Evolutionary conservation across 2,113 vertebrate species (phyloP), one percentile per base, ranked within the genome.

Genomic region (Hypocryptadius cinnamomeus): DNA sequence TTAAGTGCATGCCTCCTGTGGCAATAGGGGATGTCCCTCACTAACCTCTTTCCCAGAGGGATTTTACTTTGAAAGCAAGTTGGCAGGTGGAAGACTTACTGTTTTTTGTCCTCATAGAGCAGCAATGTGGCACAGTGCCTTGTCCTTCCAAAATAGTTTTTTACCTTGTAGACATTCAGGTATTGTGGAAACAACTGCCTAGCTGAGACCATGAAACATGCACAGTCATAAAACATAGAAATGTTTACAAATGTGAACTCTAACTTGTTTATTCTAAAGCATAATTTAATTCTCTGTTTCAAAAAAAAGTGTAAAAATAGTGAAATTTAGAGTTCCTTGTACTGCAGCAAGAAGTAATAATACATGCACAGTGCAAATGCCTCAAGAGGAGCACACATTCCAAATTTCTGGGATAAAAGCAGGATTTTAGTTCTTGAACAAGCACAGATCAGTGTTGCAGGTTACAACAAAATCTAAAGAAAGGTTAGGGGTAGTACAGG

Each of bases 311-410:
- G 8, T 17, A 28, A 85, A 89, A 84, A 56, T 3, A 66, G 39
- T 50, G 18, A 44, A 60, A 68, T 82, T 39, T 24, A 31, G 17
- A 31, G 4, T 37, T 57, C 15, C 20, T 57, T 54, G 33, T 21
- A 18, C 22, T 37, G 18, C 13, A 82, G n/a, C 24, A 72, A 71
- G 35, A 68, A 57, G 2, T 25, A 73, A 39, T 25, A 73, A 53
- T 0, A 1, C 15, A 48, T 14, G 15, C 7, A 48, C 6, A 1
- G 5, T 7, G 16, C 3, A 44, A 74, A 12, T 39, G 8, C 10
- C 8, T 64, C 21, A 39, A 80, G 45, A 64, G 11, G 7, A 68
- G 9, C 8, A 27, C 4, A 1, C 6, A n/a, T 51, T 27, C 10
- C 37, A 57, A 22, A 44, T 78, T 56, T 86, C 16, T 30, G 11